Percentiles rank a stretch among this genome's conserved stretches.
Evolutionary conservation across 2,797 vertebrate species (phyloP).

Genomic region (Anas acuta): DNA sequence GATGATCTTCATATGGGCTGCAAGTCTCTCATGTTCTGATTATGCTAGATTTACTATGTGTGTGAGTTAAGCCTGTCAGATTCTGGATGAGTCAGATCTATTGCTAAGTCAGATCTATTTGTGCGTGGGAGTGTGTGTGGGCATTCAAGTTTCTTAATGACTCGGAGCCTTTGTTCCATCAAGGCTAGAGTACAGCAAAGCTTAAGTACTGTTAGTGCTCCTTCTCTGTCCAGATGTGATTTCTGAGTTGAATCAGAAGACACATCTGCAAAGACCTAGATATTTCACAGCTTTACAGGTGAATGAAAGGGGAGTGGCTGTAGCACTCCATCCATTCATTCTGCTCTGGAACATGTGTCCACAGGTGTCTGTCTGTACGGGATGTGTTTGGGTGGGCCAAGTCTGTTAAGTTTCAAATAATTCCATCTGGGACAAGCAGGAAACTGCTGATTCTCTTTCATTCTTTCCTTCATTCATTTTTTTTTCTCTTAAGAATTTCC

Average conservation of each 20-base stretch:
- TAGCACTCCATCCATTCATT: accelerated
- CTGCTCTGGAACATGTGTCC: neutral
- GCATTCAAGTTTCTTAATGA: neutral
- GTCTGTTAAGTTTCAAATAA: neutral
- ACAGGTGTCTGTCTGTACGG: neutral
- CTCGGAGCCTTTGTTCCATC: neutral
- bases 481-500: neutral
- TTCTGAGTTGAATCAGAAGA: neutral
- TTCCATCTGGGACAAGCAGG: accelerated
- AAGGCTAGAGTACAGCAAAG: neutral
- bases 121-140: accelerated
- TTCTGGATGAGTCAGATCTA: neutral
- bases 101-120: neutral
- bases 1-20: neutral
- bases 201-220: neutral
- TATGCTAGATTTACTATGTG: neutral
- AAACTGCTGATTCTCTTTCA: neutral
- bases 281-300: accelerated
- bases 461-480: neutral
- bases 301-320: accelerated
- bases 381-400: neutral
- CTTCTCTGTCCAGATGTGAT: neutral
- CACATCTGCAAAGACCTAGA: neutral
- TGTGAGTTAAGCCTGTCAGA: neutral
- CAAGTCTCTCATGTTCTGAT: neutral